Percentiles rank a stretch among this genome's conserved stretches.
Conservation (phyloP, 2,113 vertebrate species). For the Patagioenas fasciata region DNA sequence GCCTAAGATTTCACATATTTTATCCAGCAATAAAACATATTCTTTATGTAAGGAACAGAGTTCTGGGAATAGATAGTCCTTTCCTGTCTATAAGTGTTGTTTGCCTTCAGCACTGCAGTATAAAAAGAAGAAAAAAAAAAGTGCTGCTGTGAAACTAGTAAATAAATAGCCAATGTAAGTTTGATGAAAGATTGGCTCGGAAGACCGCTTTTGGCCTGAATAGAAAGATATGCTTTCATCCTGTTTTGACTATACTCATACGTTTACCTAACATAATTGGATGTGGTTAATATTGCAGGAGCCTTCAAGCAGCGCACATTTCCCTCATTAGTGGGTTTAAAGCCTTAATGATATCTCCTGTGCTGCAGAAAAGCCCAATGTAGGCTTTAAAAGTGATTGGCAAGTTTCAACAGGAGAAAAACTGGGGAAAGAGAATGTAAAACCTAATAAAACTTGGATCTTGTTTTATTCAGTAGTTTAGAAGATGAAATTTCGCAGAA, state of each 20-base stretch:
- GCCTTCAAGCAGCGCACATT: constrained; percentile 68
- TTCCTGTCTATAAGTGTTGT: neutral
- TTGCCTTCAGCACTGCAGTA: neutral
- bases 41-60: constrained; percentile 17
- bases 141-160: neutral
- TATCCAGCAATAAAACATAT: neutral
- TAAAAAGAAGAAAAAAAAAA: neutral
- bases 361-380: constrained; percentile 44
- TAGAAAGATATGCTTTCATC: constrained; percentile 69
- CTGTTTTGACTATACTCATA: constrained; percentile 69
- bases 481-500: neutral
- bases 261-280: constrained; percentile 72
- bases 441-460: neutral
- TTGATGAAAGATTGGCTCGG: constrained; percentile 44
- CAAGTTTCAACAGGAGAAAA: constrained; percentile 57
- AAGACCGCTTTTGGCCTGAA: constrained; percentile 64
- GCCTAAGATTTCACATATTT: constrained; percentile 8
- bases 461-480: neutral
- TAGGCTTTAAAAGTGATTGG: constrained; percentile 61
- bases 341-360: constrained; percentile 68
- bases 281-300: constrained; percentile 72
- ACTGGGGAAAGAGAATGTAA: constrained; percentile 24
- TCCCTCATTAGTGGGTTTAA: constrained; percentile 69
- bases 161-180: constrained; percentile 54
- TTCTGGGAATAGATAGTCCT: neutral